phyloP scores from a whole-genome alignment of 1,140 invertebrate genomes.

The Halyomorpha halys region DNA sequence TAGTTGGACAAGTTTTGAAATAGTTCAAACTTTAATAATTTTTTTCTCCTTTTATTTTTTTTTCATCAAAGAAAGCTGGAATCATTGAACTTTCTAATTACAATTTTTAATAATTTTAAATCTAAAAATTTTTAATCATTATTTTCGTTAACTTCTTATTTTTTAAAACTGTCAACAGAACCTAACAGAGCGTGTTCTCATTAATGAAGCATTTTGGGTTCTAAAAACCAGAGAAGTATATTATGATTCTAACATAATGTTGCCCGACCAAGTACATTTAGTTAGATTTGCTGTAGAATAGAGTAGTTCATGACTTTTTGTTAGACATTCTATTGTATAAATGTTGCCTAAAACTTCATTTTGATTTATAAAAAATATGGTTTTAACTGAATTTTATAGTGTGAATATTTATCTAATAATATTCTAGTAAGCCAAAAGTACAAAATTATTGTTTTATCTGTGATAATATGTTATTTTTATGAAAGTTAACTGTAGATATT shows the following conservation, averaged over 20 bases:
- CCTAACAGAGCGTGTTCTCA: conserved; percentile 85
- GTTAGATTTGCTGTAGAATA: conserved; percentile 25
- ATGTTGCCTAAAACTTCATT: background rate
- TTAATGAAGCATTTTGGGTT: conserved; percentile 87
- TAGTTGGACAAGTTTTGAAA: background rate
- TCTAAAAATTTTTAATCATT: conserved; percentile 3
- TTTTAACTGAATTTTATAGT: conserved; percentile 20
- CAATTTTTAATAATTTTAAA: background rate
- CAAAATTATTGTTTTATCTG: conserved; percentile 12
- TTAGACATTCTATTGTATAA: conserved; percentile 11
- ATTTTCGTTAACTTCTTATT: conserved; percentile 15
- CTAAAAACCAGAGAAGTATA: conserved; percentile 77
- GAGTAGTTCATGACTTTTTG: conserved; percentile 21
- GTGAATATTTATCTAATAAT: conserved; percentile 12
- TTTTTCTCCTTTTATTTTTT: no score
- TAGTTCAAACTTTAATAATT: background rate
- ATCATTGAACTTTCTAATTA: background rate
- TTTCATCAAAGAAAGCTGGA: background rate
- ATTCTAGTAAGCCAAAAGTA: background rate
- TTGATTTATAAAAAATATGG: background rate
- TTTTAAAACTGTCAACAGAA: conserved; percentile 50
- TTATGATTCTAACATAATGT: conserved; percentile 23
- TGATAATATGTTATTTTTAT: no score
- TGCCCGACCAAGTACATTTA: conserved; percentile 27
- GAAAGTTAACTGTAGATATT: no score